A percentile compares a stretch with the other conserved stretches of the same genome.
Evolutionary conservation across 2,797 vertebrate genomes (phyloP).

Genomic region (Hydrocynus forskahlii): DNA sequence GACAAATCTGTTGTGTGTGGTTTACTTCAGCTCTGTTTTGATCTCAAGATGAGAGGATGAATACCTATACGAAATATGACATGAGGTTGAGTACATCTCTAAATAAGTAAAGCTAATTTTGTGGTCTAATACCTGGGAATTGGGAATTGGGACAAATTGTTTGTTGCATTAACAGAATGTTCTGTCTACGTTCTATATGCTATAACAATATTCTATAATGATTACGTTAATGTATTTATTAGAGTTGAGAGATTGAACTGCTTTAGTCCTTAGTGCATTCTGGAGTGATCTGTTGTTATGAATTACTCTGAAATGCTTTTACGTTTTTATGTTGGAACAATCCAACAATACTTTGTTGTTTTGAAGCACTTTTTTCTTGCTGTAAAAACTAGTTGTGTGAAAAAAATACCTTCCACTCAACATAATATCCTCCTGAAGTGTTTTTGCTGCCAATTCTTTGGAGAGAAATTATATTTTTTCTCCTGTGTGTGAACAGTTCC

Average conservation of each 20-base stretch:
- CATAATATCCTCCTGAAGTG: conserved; percentile 57
- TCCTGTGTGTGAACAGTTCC: conserved; percentile 70
- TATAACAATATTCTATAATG: too few species aligned
- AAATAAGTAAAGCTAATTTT: conserved; percentile 5
- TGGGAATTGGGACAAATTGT: background rate
- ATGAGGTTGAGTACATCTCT: conserved; percentile 33
- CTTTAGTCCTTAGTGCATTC: conserved; percentile 3
- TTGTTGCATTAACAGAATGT: conserved; percentile 19
- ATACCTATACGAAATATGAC: conserved; percentile 44
- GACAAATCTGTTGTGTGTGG: conserved; percentile 65
- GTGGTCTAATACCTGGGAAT: conserved; percentile 20
- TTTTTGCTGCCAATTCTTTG: conserved; percentile 71
- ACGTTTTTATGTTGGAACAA: background rate
- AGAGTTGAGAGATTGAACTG: background rate
- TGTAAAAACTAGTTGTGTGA: conserved; percentile 45
- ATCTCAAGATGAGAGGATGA: conserved; percentile 58
- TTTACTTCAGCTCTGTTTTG: conserved; percentile 61
- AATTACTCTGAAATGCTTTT: background rate
- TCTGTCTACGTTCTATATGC: background rate
- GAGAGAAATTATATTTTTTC: conserved; percentile 62
- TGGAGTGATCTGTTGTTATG: conserved; percentile 5
- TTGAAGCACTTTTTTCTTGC: conserved; percentile 10
- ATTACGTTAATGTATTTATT: background rate
- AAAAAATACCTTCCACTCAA: conserved; percentile 69
- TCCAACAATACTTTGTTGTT: conserved; percentile 12